A percentile compares a stretch with the other conserved stretches of the same genome.
Conservation (phyloP, 2,888 invertebrate genomes). For the Aphrophora alni region DNA sequence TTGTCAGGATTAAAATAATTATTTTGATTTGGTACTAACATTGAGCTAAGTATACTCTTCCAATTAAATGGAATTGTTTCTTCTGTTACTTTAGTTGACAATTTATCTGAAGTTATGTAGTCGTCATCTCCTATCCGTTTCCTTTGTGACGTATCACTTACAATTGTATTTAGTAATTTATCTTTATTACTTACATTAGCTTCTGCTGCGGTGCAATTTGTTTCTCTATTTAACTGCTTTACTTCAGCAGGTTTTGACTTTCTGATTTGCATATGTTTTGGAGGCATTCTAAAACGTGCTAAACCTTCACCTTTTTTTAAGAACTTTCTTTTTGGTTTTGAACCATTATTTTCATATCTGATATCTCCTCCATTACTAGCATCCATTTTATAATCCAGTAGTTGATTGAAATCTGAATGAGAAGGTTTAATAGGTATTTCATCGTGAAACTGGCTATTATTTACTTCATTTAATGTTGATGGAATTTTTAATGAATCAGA, state of each 20-base stretch:
- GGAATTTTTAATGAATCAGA: background rate
- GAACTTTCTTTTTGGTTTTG: slow-evolving; percentile 31
- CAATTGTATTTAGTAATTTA: no score
- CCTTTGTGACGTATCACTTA: background rate
- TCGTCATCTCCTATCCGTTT: background rate
- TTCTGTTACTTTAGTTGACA: background rate
- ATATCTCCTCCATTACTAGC: background rate
- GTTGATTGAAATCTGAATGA: background rate
- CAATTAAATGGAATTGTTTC: background rate
- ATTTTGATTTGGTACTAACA: background rate
- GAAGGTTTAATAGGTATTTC: slow-evolving; percentile 16
- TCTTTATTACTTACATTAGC: background rate
- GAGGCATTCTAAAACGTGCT: slow-evolving; percentile 30
- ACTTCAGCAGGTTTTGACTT: background rate
- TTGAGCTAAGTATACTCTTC: background rate
- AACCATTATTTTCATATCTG: background rate
- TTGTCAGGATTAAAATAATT: background rate
- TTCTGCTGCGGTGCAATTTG: background rate
- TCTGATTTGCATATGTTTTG: background rate
- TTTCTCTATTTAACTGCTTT: background rate
- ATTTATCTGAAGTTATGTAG: background rate
- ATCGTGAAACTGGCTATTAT: background rate
- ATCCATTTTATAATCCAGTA: background rate
- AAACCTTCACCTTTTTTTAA: slow-evolving; percentile 35
- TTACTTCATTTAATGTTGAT: background rate